phyloP scores from a whole-genome alignment of 2,113 vertebrate genomes.

The Aspiorhynchus laticeps region DNA sequence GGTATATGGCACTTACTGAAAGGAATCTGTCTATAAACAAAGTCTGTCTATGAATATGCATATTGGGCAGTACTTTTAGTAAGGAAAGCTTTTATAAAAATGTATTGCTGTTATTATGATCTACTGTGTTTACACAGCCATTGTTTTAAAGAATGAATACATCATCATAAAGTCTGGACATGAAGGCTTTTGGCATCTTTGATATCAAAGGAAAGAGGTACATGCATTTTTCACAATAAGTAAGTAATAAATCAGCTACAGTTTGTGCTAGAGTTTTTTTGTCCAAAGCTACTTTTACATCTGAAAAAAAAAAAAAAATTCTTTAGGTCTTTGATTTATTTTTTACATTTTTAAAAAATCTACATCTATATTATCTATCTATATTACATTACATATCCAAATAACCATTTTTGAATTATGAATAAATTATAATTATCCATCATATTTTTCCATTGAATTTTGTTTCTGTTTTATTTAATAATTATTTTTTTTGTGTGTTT shows the following conservation, averaged over 20 bases:
- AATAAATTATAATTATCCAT: too few species aligned
- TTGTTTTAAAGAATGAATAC: not conserved
- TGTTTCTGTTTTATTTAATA: too few species aligned
- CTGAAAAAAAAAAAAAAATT: too few species aligned
- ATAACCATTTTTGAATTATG: not conserved
- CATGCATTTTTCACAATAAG: not conserved
- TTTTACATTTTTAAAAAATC: too few species aligned
- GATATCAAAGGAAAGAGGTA: not conserved
- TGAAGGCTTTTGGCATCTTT: not conserved
- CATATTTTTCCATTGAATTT: too few species aligned
- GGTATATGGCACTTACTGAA: not conserved
- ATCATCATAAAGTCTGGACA: not conserved
- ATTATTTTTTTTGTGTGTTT: not conserved
- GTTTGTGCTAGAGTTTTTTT: not conserved
- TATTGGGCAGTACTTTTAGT: not conserved
- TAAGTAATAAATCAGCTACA: not conserved
- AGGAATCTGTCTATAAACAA: not conserved
- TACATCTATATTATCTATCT: too few species aligned
- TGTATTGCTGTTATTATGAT: not conserved
- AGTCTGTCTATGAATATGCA: not conserved
- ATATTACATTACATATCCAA: too few species aligned
- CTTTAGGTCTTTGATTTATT: too few species aligned
- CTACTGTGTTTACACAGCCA: not conserved
- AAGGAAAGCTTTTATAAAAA: not conserved
- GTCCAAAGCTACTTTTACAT: not conserved